Evolutionary conservation across 2,888 invertebrate species (phyloP), one percentile per base, ranked within the genome.

Genomic region (Habroteleia sp.): DNA sequence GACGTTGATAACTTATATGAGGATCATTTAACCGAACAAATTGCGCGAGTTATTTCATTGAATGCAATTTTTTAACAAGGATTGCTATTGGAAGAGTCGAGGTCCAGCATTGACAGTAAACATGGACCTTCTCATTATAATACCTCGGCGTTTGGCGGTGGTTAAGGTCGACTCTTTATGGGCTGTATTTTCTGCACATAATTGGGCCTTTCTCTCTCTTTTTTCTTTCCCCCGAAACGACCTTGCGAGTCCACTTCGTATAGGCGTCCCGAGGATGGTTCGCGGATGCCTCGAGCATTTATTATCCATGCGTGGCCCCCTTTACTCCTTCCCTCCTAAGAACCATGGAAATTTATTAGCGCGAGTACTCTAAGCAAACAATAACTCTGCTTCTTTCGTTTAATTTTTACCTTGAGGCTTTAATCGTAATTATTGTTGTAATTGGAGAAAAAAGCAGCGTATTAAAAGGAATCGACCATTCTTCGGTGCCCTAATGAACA

Each of bases 171-270:
- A 76, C 73, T 80, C 60, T 60, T 80, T 80, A 81, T 80, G 79
- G 78, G 81, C 76, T 78, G 78, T 81, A 81, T 81, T 80, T 81
- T 79, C 80, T 81, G 68, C 46, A 73, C 77, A 77, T 81, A 80
- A 80, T 81, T 80, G 81, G 80, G 73, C 76, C 79, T 74, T 37
- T 54, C 50, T 50, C 48, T 39, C 35, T 54, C 58, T 23, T 31
- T 46, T 48, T 35, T 20, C 46, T 31, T 33, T 48, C 33, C 39
- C 37, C 20, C 42, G 10, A 13, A 6, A 14, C 50, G 44, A 37
- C 60, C 50, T 54, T 52, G 60, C 13, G 25, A 29, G 16, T 20
- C 13, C 17, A 10, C 58, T 37, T 46, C 39, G 50, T 17, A 62
- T 29, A n/a, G 41, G 20, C 27, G 13, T 14, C 14, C 14, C 14